Conservation (phyloP, 53 echinoderm and acorn worm genomes). For the Apostichopus leukothele region DNA sequence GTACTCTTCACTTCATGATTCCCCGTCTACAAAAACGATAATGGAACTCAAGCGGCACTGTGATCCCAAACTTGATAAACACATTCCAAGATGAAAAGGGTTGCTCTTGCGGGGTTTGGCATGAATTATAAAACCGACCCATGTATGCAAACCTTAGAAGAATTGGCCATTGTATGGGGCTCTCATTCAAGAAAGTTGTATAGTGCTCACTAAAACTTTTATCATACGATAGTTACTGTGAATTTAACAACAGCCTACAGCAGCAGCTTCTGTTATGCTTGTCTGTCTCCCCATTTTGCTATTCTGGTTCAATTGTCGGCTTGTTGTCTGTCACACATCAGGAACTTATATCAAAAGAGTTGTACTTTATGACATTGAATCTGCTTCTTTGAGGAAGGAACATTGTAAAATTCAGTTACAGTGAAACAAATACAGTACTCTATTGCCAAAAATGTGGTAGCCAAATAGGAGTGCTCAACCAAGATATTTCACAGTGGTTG, state of each 20-base stretch:
- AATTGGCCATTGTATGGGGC: not conserved
- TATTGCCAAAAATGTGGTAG: no score
- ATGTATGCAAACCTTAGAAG: slow-evolving; percentile 2
- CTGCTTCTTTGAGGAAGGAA: not conserved
- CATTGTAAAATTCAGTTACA: no score
- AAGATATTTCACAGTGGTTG: no score
- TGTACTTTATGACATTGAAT: not conserved
- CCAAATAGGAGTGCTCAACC: no score
- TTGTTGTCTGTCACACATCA: not conserved
- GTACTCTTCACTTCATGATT: slow-evolving; percentile 1
- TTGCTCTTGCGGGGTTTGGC: not conserved
- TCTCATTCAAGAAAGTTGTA: slow-evolving; percentile 11
- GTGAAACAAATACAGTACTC: no score
- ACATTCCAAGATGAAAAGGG: slow-evolving; percentile 14
- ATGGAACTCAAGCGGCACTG: not conserved
- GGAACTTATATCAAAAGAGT: not conserved
- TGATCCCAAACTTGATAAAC: not conserved
- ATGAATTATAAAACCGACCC: not conserved
- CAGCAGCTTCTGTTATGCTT: not conserved
- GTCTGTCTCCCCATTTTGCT: not conserved
- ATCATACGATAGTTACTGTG: not conserved
- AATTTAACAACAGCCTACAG: not conserved
- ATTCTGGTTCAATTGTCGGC: not conserved
- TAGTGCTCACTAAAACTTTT: not conserved
- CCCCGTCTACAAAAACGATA: not conserved